Conservation (phyloP, 1,140 invertebrate genomes). For the Drosophila malerkotliana region DNA sequence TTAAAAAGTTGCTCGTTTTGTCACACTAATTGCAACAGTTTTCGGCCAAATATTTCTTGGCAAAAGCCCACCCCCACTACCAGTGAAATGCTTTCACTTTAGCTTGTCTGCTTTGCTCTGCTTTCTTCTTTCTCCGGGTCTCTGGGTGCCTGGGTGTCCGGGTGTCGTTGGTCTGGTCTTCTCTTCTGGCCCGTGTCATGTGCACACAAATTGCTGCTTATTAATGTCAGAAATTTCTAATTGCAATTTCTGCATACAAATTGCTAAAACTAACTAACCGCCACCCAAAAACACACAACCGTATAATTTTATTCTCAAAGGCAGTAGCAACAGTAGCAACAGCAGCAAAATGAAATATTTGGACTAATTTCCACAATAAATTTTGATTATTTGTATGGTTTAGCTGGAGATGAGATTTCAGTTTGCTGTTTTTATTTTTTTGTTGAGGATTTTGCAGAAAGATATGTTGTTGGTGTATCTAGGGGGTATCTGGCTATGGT, state of each 20-base stretch:
- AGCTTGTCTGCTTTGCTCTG: not conserved
- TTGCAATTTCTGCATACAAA: conserved; percentile 78
- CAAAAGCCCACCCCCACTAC: not conserved
- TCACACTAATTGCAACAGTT: conserved; percentile 40
- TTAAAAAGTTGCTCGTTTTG: conserved; percentile 18
- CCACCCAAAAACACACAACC: not conserved
- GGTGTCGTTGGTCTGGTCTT: not conserved
- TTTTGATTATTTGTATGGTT: conserved; percentile 69
- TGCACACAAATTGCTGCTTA: conserved; percentile 80
- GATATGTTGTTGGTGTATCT: no score
- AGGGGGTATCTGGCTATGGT: no score
- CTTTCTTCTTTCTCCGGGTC: not conserved
- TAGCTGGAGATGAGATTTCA: not conserved
- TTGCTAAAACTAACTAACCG: conserved; percentile 43
- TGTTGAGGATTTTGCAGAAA: no score
- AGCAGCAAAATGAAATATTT: conserved; percentile 68
- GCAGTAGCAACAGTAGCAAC: conserved; percentile 9
- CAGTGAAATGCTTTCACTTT: not conserved
- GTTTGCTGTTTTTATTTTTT: not conserved
- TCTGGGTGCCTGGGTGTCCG: not conserved
- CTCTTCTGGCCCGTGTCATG: conserved; percentile 56
- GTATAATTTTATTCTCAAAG: conserved; percentile 15
- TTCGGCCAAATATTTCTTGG: conserved; percentile 31
- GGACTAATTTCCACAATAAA: conserved; percentile 76
- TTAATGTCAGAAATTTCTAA: conserved; percentile 80